Evolutionary conservation across 2,888 invertebrate genomes (phyloP), one percentile per base, ranked within the genome.

Genomic region (Euplagia quadripunctaria): DNA sequence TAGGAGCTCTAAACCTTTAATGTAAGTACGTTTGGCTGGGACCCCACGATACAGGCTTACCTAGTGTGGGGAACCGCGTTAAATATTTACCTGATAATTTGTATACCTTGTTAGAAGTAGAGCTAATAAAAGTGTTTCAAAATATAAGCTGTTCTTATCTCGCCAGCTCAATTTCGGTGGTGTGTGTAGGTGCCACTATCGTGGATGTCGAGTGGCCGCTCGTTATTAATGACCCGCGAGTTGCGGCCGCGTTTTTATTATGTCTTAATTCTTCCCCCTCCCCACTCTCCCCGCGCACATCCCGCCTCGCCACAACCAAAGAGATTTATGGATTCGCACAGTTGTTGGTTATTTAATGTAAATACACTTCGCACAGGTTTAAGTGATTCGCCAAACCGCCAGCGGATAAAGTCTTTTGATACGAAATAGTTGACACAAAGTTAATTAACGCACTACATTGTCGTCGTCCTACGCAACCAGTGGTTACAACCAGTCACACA

Each of bases 151-250:
- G 31, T 55, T 55, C 5, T 11, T 17, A 58, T 43, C 49, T 17
- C 17, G 1, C 6, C 31, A 16, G 14, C 7, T 49, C 43, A 9
- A 46, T 9, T 42, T 64, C 12, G 49, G 63, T 51, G 46, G 41
- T 14, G 64, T 64, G 51, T 70, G 64, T 52, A n/a, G 51, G 70
- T 12, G 63, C 51, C 64, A 12, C 70, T 41, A 4, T 52, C 51
- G 16, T 31, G 11, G 49, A 41, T 5, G 61, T 55, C 46, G 42
- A 64, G 64, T 64, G 20, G 49, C 46, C 68, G 55, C 68, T 55
- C 55, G 71, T 83, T 81, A 81, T 83, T 84, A 83, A 84, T 84
- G 84, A 81, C 79, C 81, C 68, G 76, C 79, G 70, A 72, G 74
- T 74, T 64, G 68, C 69, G 46, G 43, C 55, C 74, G 68, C 63